Conservation (phyloP, 2,888 invertebrate genomes). For the Lasioglossum zephyrum region DNA sequence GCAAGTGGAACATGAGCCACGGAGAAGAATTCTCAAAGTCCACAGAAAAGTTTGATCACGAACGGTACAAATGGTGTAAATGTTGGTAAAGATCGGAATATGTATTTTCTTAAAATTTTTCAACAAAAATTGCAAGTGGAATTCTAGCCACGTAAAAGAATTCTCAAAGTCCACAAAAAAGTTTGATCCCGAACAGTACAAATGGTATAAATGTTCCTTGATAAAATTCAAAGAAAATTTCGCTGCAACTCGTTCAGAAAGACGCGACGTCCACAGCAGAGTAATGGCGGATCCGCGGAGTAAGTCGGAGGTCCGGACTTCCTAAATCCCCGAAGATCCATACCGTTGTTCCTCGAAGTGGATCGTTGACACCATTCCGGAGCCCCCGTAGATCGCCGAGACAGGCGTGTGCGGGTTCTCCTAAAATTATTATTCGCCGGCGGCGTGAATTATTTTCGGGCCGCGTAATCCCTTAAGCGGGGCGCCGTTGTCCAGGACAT, state of each 20-base stretch:
- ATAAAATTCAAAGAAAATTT: neutral
- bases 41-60: neutral
- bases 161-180: neutral
- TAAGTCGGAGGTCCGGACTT: neutral
- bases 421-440: conserved; percentile 68
- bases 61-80: neutral
- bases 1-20: neutral
- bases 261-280: neutral
- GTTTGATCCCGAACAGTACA: neutral
- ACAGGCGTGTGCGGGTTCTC: conserved; percentile 30
- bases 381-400: neutral
- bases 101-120: too few relatives aligned
- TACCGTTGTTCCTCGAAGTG: conserved; percentile 2
- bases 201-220: neutral
- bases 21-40: neutral
- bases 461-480: conserved; percentile 68
- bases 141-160: neutral
- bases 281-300: neutral
- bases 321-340: conserved; percentile 7
- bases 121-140: neutral
- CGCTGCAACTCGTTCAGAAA: neutral
- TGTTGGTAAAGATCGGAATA: too few relatives aligned
- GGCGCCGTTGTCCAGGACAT: conserved; percentile 33
- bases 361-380: conserved; percentile 14
- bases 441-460: conserved; percentile 70